These are phyloP conservation scores for Diarsia dahlii DNA, from an alignment of 2,888 invertebrate genomes.

Conservation along the genomic window DNA sequence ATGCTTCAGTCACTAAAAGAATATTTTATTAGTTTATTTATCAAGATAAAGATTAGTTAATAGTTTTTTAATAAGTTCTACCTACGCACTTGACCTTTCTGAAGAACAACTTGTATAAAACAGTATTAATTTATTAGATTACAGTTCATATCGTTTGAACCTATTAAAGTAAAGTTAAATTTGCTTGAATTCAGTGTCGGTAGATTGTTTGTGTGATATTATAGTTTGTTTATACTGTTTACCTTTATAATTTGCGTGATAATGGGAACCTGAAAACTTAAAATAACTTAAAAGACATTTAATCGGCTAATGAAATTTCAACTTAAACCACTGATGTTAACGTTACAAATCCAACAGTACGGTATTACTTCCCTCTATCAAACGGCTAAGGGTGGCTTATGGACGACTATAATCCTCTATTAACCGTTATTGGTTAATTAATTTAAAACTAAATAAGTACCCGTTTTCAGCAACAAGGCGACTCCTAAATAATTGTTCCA, in stretches of 20 bases:
- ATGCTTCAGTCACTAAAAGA: too few species aligned
- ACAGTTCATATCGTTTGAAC: conserved; percentile 31
- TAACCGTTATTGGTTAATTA: not conserved
- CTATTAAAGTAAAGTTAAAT: conserved; percentile 39
- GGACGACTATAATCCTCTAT: not conserved
- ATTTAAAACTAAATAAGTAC: not conserved
- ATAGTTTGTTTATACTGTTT: conserved; percentile 10
- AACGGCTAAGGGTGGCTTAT: not conserved
- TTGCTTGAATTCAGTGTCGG: conserved; percentile 25
- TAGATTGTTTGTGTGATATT: conserved; percentile 10
- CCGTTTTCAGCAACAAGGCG: not conserved
- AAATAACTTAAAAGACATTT: not conserved
- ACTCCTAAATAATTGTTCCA: not conserved
- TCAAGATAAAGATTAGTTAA: too few species aligned
- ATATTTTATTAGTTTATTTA: too few species aligned
- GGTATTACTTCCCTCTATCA: not conserved
- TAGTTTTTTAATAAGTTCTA: too few species aligned
- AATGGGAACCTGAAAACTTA: not conserved
- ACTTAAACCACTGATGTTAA: not conserved
- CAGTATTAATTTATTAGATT: conserved; percentile 21
- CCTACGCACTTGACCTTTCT: not conserved
- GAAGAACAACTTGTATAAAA: not conserved
- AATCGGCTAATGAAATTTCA: not conserved
- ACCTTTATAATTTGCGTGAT: conserved; percentile 2
- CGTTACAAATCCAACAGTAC: not conserved